Evolutionary conservation across 2,797 vertebrate species (phyloP).

Genomic region (Pseudochirops corinnae): DNA sequence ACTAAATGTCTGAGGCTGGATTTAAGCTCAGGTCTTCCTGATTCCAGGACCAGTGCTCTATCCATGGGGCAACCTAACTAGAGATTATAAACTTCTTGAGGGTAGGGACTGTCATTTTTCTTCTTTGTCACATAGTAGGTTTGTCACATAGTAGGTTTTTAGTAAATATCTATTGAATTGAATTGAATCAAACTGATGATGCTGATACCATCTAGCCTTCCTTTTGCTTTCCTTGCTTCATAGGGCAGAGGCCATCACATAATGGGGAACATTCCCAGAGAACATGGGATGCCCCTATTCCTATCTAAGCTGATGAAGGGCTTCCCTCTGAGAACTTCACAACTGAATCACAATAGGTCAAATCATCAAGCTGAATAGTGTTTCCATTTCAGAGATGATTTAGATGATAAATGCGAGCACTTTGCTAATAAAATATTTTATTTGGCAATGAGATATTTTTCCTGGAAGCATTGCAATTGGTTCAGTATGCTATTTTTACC

Average conservation of each 20-base stretch:
- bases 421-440: slow-evolving; percentile 53
- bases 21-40: not conserved
- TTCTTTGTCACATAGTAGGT: not conserved
- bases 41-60: not conserved
- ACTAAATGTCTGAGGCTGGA: not conserved
- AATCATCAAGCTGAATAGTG: not conserved
- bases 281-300: not conserved
- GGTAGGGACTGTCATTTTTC: not conserved
- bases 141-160: not conserved
- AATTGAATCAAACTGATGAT: not conserved
- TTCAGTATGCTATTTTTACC: slow-evolving; percentile 43
- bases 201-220: not conserved
- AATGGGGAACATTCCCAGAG: not conserved
- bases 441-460: slow-evolving; percentile 45
- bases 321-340: not conserved
- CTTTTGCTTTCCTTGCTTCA: not conserved
- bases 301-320: not conserved
- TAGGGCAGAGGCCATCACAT: not conserved
- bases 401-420: not conserved
- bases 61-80: not conserved
- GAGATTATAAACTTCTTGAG: not conserved
- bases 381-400: slow-evolving; percentile 28
- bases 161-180: not conserved
- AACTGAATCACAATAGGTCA: not conserved
- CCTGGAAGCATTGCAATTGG: slow-evolving; percentile 29